Base-by-base conservation (phyloP, 2,888 invertebrate species). In the Capitulum mitella region DNA sequence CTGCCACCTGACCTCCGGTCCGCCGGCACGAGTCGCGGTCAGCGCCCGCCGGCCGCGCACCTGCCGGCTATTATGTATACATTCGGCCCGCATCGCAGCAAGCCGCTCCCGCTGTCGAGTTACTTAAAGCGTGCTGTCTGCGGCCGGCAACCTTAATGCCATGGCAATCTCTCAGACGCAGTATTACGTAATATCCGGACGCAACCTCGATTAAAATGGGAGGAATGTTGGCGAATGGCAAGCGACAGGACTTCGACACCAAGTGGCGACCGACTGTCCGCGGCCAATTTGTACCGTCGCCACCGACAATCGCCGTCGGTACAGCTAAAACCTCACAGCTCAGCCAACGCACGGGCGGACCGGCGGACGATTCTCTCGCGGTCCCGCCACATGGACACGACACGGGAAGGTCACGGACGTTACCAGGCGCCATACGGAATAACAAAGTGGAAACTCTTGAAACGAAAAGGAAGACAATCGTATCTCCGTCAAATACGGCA, bases 321-420 rank as follows among this genome's bases (percentile, higher is more conserved):
- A n/a, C n/a, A 51, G 34, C 64, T 34, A 64, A 61, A 32, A 61
- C 61, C 61, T 64, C 64, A 64, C 64, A 64, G 64, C 64, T 14
- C 32, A 16, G 29, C 29, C 3, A 5, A 26, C 29, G 34, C 34
- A 34, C 2, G 64, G 64, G 34, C 64, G 64, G 64, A 64, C 34
- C 64, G 34, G 64, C 2, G 32, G 34, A 22, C 51, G 51, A 16
- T 22, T n/a, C n/a, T n/a, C n/a, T n/a, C n/a, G n/a, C n/a, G n/a
- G n/a, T n/a, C n/a, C n/a, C n/a, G n/a, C n/a, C n/a, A n/a, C n/a
- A n/a, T n/a, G n/a, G n/a, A n/a, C n/a, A n/a, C n/a, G n/a, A n/a
- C n/a, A n/a, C n/a, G n/a, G n/a, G n/a, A n/a, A n/a, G n/a, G n/a
- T n/a, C n/a, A n/a, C n/a, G n/a, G n/a, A n/a, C n/a, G n/a, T n/a